phyloP scores from a whole-genome alignment of 1,140 invertebrate species.

The Brachionus calyciflorus region DNA sequence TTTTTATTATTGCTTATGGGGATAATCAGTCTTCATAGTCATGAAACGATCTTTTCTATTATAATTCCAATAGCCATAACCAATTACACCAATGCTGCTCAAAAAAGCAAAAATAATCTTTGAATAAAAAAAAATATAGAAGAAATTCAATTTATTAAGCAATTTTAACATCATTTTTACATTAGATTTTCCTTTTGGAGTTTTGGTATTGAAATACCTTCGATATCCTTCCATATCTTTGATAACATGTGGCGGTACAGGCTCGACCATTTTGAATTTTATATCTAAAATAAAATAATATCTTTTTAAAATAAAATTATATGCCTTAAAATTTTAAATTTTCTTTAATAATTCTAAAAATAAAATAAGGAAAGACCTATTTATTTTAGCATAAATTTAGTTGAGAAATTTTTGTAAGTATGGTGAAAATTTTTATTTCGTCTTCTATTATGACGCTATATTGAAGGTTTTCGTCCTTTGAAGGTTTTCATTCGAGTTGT shows the following conservation, averaged over 20 bases:
- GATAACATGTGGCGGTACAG: background rate
- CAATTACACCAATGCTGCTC: background rate
- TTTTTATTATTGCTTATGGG: background rate
- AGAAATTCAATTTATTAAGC: too few species aligned
- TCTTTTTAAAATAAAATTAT: background rate
- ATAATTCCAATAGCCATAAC: background rate
- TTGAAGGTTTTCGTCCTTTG: too few species aligned
- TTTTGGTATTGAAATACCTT: background rate
- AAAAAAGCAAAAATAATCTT: constrained; percentile 6
- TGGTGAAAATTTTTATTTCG: too few species aligned
- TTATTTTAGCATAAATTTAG: too few species aligned
- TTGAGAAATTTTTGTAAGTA: too few species aligned
- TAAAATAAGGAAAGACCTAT: too few species aligned
- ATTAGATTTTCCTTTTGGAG: constrained; percentile 33
- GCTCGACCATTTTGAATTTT: background rate
- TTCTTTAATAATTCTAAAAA: too few species aligned
- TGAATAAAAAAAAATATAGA: background rate
- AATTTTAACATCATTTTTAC: too few species aligned
- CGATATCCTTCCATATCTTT: background rate
- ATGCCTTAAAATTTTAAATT: too few species aligned
- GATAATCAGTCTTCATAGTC: constrained; percentile 13
- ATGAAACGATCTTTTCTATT: constrained; percentile 8
- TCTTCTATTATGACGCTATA: too few species aligned
- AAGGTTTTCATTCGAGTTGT: too few species aligned
- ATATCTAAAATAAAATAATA: background rate